A percentile compares a stretch with the other conserved stretches of the same genome.
These are phyloP conservation scores for Leptinotarsa haldemani DNA, from an alignment of 2,888 invertebrate genomes.

Conservation along the genomic window DNA sequence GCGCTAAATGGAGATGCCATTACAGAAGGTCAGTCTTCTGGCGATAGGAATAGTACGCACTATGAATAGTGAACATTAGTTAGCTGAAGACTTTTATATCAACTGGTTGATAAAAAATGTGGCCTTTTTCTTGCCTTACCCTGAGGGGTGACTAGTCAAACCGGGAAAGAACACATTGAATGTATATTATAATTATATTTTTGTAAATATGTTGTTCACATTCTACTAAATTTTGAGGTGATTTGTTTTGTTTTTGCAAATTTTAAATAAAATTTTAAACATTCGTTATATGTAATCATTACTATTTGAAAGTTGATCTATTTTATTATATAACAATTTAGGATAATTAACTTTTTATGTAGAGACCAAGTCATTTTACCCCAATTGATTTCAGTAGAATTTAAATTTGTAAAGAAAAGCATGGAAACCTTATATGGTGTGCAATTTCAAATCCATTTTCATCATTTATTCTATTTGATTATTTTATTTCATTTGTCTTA, in stretches of 20 bases:
- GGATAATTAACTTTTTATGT: neutral
- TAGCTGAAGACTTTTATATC: neutral
- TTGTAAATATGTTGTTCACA: slow-evolving; percentile 7
- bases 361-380: neutral
- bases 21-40: slow-evolving; percentile 37
- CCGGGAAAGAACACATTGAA: neutral
- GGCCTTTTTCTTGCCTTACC: slow-evolving; percentile 39
- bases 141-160: slow-evolving; percentile 12
- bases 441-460: neutral
- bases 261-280: neutral
- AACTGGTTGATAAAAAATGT: slow-evolving; percentile 6
- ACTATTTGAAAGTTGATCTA: neutral
- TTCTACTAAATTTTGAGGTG: neutral
- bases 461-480: neutral
- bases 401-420: neutral
- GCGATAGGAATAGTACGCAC: slow-evolving; percentile 45
- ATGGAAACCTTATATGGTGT: neutral
- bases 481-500: no score
- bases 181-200: slow-evolving; percentile 8
- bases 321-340: neutral
- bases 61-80: slow-evolving; percentile 45
- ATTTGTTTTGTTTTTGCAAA: neutral
- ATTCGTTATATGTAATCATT: neutral
- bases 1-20: slow-evolving; percentile 50
- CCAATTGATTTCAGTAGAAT: neutral